Percentiles rank a stretch among this genome's conserved stretches.
These are phyloP conservation scores for Leptopilina clavipes DNA, from an alignment of 1,140 invertebrate species.

Conservation along the genomic window DNA sequence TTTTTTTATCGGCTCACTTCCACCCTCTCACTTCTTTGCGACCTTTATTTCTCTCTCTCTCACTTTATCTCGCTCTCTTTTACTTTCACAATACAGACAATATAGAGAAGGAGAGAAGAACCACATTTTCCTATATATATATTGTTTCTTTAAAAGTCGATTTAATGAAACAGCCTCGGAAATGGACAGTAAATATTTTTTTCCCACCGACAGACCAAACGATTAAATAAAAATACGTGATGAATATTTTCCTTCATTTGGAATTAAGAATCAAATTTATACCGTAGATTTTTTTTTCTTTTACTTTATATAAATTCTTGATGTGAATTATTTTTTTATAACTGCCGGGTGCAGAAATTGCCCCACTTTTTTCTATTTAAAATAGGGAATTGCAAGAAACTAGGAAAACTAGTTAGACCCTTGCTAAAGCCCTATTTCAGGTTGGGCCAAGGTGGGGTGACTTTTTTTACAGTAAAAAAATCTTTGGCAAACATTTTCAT, in stretches of 20 bases:
- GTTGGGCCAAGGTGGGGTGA: too few relatives aligned
- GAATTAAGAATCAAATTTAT: not conserved
- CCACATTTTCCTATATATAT: not conserved
- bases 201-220: not conserved
- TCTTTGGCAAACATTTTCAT: too few relatives aligned
- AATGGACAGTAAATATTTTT: constrained; percentile 28
- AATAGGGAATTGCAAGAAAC: too few relatives aligned
- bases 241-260: not conserved
- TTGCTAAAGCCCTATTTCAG: too few relatives aligned
- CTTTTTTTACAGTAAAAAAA: too few relatives aligned
- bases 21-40: constrained; percentile 6
- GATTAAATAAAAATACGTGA: too few relatives aligned
- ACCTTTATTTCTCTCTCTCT: constrained; percentile 21
- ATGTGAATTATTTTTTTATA: too few relatives aligned
- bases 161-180: too few relatives aligned
- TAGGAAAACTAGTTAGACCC: too few relatives aligned
- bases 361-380: too few relatives aligned
- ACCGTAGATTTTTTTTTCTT: not conserved
- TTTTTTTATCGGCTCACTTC: constrained; percentile 30
- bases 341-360: too few relatives aligned
- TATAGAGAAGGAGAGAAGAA: not conserved
- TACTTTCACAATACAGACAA: not conserved
- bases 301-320: too few relatives aligned
- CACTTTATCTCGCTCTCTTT: not conserved
- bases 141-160: constrained; percentile 27